These are phyloP conservation scores for Limenitis camilla DNA, from an alignment of 2,888 invertebrate genomes.

Conservation along the genomic window DNA sequence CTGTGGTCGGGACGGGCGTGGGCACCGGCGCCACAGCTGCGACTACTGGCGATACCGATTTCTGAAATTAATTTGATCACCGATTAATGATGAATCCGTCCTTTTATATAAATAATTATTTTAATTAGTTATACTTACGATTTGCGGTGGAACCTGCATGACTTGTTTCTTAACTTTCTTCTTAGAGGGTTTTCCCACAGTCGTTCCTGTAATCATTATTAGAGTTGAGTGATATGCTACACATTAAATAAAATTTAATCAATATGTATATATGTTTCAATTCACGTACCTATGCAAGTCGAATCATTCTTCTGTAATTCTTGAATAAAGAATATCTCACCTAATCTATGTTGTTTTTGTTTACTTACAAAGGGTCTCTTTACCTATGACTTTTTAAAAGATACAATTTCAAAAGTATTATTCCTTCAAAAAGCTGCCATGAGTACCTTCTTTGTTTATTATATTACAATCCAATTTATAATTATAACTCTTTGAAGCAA, in stretches of 20 bases:
- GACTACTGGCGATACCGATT: slow-evolving; percentile 30
- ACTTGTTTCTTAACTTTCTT: slow-evolving; percentile 60
- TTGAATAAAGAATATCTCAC: background rate
- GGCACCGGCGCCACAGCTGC: slow-evolving; percentile 19
- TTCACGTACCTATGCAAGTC: slow-evolving; percentile 16
- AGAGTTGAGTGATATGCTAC: background rate
- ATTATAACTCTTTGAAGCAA: too few species aligned
- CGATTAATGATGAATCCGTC: background rate
- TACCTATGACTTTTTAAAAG: too few species aligned
- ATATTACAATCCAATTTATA: too few species aligned
- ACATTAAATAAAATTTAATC: background rate
- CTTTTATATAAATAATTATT: background rate
- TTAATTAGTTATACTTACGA: slow-evolving; percentile 46
- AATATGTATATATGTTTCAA: background rate
- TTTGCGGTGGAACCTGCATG: slow-evolving; percentile 55
- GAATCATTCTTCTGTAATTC: background rate
- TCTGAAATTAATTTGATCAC: background rate
- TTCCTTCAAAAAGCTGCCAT: too few species aligned
- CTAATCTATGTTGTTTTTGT: background rate
- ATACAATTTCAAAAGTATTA: too few species aligned
- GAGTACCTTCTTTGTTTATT: too few species aligned
- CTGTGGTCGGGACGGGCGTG: slow-evolving; percentile 20
- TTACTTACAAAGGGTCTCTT: background rate
- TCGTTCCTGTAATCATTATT: slow-evolving; percentile 48
- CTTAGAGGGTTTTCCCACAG: slow-evolving; percentile 56